phyloP scores from a whole-genome alignment of 2,797 vertebrate species.

The Gorsachius magnificus region DNA sequence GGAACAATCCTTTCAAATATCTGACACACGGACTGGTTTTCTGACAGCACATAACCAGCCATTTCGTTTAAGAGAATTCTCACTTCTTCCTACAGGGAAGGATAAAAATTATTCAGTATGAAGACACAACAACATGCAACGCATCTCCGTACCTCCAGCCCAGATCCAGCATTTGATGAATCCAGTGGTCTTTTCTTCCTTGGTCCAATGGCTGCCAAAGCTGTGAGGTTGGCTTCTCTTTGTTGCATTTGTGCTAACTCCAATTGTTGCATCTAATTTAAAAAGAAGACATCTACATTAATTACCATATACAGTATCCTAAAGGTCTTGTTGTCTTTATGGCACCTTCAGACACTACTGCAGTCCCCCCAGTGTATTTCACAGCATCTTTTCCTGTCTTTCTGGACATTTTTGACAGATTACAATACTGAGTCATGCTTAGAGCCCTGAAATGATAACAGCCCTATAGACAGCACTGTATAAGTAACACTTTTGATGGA shows the following conservation, averaged over 20 bases:
- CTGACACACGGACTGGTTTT: neutral
- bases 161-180: slow-evolving; percentile 58
- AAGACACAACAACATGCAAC: neutral
- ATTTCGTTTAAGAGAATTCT: neutral
- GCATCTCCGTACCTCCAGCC: slow-evolving; percentile 77
- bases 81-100: neutral
- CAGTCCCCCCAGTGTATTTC: neutral
- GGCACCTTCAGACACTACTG: neutral
- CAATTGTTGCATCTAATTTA: slow-evolving; percentile 87
- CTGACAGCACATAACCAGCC: neutral
- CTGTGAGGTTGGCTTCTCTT: slow-evolving; percentile 90
- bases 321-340: neutral
- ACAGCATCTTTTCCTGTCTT: neutral
- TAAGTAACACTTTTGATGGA: neutral
- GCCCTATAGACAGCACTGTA: neutral
- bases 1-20: neutral
- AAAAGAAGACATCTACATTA: neutral
- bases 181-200: slow-evolving; percentile 88
- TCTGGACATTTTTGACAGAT: neutral
- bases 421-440: neutral
- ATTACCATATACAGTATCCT: neutral
- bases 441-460: neutral
- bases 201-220: slow-evolving; percentile 93
- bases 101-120: neutral
- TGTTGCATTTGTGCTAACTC: slow-evolving; percentile 90